A percentile compares a stretch with the other conserved stretches of the same genome.
These are phyloP conservation scores for Ptychoptera albimana DNA, from an alignment of 2,888 invertebrate genomes.

Conservation along the genomic window DNA sequence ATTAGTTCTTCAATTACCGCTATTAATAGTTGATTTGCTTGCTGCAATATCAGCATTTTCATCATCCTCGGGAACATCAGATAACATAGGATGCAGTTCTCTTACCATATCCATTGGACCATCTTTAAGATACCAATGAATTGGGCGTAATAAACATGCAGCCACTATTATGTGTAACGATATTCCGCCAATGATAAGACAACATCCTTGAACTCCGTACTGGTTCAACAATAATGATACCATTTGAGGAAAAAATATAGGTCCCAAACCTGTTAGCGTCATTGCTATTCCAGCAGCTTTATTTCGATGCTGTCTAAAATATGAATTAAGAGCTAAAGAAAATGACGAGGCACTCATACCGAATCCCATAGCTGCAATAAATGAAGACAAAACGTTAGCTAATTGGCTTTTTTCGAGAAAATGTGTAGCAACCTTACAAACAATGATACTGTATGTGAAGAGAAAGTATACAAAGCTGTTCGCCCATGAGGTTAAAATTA, in stretches of 20 bases:
- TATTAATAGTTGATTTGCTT: background rate
- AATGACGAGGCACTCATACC: constrained; percentile 43
- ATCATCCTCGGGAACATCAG: background rate
- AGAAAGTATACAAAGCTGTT: constrained; percentile 40
- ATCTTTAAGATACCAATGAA: constrained; percentile 44
- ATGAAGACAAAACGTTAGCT: constrained; percentile 8
- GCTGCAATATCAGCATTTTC: background rate
- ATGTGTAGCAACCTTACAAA: constrained; percentile 41
- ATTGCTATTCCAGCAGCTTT: constrained; percentile 45
- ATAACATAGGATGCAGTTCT: no score
- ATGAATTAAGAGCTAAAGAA: constrained; percentile 46
- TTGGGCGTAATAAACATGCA: constrained; percentile 45
- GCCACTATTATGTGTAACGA: constrained; percentile 43
- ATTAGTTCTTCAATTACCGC: background rate
- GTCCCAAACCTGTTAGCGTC: constrained; percentile 48
- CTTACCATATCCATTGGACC: constrained; percentile 7
- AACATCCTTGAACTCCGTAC: constrained; percentile 43
- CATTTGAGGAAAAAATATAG: constrained; percentile 46
- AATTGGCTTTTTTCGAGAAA: background rate
- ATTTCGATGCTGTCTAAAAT: constrained; percentile 43
- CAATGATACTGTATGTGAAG: constrained; percentile 48
- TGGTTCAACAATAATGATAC: constrained; percentile 37
- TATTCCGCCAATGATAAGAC: constrained; percentile 43
- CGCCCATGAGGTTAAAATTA: constrained; percentile 41
- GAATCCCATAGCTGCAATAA: constrained; percentile 42